Conservation (phyloP, 2,797 vertebrate genomes). For the Rhincodon typus region DNA sequence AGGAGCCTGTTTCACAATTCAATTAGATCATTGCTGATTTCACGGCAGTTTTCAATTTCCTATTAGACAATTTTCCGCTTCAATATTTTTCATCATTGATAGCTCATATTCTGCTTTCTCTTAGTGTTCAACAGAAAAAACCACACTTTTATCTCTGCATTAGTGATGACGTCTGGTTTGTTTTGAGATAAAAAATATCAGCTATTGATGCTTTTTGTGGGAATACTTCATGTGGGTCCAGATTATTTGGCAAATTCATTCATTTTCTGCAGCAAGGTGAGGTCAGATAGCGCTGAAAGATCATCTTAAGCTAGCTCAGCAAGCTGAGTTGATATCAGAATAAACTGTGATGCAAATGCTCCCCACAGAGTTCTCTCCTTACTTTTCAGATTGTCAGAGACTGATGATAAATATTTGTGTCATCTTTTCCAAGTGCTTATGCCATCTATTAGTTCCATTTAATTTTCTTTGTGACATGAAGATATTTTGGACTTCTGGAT, state of each 20-base stretch:
- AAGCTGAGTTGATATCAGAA: background rate
- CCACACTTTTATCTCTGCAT: background rate
- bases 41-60: background rate
- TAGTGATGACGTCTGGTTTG: background rate
- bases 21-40: background rate
- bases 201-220: background rate
- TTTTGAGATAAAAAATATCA: background rate
- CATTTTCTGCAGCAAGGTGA: background rate
- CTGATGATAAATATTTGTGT: background rate
- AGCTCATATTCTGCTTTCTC: background rate
- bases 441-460: background rate
- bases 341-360: background rate
- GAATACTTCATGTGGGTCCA: background rate
- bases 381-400: background rate
- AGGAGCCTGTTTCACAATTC: background rate
- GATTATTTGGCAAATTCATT: background rate
- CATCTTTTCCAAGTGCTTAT: background rate
- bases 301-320: background rate
- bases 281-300: background rate
- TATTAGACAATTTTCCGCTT: background rate
- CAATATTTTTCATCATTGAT: background rate
- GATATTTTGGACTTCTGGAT: background rate
- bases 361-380: background rate
- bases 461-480: background rate
- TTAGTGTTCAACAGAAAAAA: background rate